Percentiles rank a stretch among this genome's conserved stretches.
Conservation (phyloP, 2,888 invertebrate species). For the Drosophila leonis region DNA sequence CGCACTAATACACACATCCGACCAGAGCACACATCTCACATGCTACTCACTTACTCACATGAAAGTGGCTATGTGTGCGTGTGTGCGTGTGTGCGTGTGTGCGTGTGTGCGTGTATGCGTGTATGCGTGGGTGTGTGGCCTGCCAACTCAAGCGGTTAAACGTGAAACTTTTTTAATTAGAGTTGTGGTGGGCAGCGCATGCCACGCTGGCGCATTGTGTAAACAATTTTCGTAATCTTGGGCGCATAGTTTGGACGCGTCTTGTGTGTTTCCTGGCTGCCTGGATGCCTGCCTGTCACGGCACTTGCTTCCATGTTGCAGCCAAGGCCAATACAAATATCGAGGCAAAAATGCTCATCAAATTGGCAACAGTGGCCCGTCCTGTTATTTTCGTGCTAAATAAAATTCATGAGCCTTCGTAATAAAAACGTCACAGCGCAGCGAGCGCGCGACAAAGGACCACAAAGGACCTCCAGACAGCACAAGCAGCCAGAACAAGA, state of each 20-base stretch:
- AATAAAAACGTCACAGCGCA: slow-evolving; percentile 69
- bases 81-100: slow-evolving; percentile 8
- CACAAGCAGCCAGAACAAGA: slow-evolving; percentile 10
- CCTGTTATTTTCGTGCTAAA: slow-evolving; percentile 55
- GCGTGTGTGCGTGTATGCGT: slow-evolving; percentile 27
- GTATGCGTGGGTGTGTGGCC: slow-evolving; percentile 35
- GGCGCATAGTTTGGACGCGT: slow-evolving; percentile 56
- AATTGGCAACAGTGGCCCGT: slow-evolving; percentile 58
- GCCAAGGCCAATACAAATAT: slow-evolving; percentile 52
- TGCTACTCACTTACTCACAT: slow-evolving; percentile 14
- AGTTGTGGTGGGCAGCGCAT: slow-evolving; percentile 69
- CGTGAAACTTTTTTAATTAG: slow-evolving; percentile 80
- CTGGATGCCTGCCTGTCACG: slow-evolving; percentile 28
- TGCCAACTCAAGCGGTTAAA: slow-evolving; percentile 76
- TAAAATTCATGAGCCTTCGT: slow-evolving; percentile 78
- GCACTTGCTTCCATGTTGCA: slow-evolving; percentile 51
- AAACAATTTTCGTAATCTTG: slow-evolving; percentile 73
- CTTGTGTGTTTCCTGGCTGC: slow-evolving; percentile 16
- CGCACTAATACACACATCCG: slow-evolving; percentile 53
- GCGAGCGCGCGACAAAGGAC: slow-evolving; percentile 36
- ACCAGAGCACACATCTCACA: slow-evolving; percentile 38
- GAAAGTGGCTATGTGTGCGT: slow-evolving; percentile 20
- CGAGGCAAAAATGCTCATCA: slow-evolving; percentile 56
- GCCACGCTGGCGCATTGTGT: slow-evolving; percentile 62
- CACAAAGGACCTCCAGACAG: slow-evolving; percentile 59